Evolutionary conservation across 92 coral and sea anemone species (phyloP).

Genomic region (Meandrina meandrites): DNA sequence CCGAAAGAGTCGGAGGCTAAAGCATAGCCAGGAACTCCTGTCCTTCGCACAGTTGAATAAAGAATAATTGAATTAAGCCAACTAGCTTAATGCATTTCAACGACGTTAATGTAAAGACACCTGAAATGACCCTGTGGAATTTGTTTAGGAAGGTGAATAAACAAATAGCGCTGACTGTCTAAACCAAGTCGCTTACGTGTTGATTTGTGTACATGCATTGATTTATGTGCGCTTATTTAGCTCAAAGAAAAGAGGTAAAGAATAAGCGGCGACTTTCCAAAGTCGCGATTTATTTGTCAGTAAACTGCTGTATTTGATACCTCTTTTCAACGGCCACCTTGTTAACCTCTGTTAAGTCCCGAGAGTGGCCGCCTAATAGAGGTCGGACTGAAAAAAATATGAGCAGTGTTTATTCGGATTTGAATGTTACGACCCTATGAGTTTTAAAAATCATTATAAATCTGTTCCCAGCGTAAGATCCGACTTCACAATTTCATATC

Average conservation of each 20-base stretch:
- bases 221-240: background rate
- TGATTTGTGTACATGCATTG: background rate
- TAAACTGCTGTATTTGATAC: too few relatives aligned
- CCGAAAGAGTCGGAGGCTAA: conserved; percentile 7
- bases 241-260: background rate
- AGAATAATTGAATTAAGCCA: background rate
- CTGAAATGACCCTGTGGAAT: conserved; percentile 14
- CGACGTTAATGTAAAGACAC: background rate
- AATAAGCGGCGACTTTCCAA: too few relatives aligned
- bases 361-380: too few relatives aligned
- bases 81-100: conserved; percentile 4
- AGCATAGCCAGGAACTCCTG: conserved; percentile 21
- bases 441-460: background rate
- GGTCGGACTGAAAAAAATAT: too few relatives aligned
- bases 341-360: too few relatives aligned
- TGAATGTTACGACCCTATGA: background rate
- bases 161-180: conserved; percentile 2
- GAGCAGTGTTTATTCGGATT: background rate
- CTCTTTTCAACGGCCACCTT: too few relatives aligned
- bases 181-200: background rate
- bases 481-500: too few relatives aligned
- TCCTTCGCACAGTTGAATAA: background rate
- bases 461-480: background rate
- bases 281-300: too few relatives aligned
- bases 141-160: conserved; percentile 25